Conservation (phyloP, 1,140 invertebrate species). For the Euwallacea fornicatus region DNA sequence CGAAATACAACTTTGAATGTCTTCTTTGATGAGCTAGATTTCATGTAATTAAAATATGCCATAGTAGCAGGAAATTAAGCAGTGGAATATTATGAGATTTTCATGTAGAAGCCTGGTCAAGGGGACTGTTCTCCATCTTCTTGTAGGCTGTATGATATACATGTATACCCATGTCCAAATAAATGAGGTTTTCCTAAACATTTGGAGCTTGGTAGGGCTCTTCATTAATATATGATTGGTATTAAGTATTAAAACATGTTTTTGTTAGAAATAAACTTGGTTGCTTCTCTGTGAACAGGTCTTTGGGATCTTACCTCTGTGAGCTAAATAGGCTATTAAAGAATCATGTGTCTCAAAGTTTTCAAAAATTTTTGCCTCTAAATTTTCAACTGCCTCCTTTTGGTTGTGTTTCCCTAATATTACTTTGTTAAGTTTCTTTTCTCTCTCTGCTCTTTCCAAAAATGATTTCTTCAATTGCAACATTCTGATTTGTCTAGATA, state of each 20-base stretch:
- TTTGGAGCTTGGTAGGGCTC: too few relatives aligned
- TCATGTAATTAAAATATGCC: background rate
- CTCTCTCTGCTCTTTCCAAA: constrained; percentile 36
- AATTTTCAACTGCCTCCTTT: constrained; percentile 33
- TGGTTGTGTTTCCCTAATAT: constrained; percentile 16
- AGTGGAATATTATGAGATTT: background rate
- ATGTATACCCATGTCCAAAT: too few relatives aligned
- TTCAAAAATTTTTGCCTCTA: constrained; percentile 41
- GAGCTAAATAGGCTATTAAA: constrained; percentile 40
- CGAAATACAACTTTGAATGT: too few relatives aligned
- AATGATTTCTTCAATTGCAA: constrained; percentile 41
- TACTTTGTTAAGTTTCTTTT: constrained; percentile 16
- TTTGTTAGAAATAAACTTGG: too few relatives aligned
- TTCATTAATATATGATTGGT: too few relatives aligned
- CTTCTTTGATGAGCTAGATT: too few relatives aligned
- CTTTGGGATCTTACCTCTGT: constrained; percentile 15
- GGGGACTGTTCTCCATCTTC: too few relatives aligned
- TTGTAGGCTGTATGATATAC: too few relatives aligned
- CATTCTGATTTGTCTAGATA: constrained; percentile 39
- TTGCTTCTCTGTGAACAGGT: too few relatives aligned
- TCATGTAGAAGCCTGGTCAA: too few relatives aligned
- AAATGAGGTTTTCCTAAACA: too few relatives aligned
- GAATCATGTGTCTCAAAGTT: constrained; percentile 46
- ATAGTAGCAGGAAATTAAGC: background rate
- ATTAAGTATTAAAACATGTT: too few relatives aligned